A percentile compares a stretch with the other conserved stretches of the same genome.
Conservation (phyloP, 1,140 invertebrate species). For the Drosophila asahinai region DNA sequence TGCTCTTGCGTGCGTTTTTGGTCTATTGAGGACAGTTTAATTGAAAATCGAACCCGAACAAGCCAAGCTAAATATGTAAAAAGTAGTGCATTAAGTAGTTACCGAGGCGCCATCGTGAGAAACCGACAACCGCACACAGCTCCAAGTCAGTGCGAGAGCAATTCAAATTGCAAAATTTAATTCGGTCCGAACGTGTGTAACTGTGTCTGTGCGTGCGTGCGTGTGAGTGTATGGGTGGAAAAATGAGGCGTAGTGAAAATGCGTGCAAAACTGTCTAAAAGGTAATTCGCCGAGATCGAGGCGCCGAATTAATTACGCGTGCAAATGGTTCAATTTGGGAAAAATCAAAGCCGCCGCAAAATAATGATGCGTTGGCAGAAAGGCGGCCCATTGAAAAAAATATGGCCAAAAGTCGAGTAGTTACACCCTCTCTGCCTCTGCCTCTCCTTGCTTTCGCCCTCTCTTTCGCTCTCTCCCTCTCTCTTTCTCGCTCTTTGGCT, state of each 20-base stretch:
- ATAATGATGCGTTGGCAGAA: slow-evolving; percentile 64
- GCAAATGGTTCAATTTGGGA: slow-evolving; percentile 6
- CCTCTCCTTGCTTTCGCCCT: slow-evolving; percentile 13
- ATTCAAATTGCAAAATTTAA: slow-evolving; percentile 52
- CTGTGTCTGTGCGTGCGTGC: slow-evolving; percentile 68
- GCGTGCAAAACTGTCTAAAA: slow-evolving; percentile 71
- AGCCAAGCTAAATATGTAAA: slow-evolving; percentile 44
- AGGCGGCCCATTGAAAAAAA: slow-evolving; percentile 53
- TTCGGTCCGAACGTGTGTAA: slow-evolving; percentile 62
- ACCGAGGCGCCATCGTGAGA: slow-evolving; percentile 24
- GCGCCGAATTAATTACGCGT: slow-evolving; percentile 17
- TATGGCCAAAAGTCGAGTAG: slow-evolving; percentile 52
- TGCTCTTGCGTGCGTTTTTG: slow-evolving; percentile 71
- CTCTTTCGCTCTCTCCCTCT: slow-evolving; percentile 5
- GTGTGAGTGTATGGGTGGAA: slow-evolving; percentile 68
- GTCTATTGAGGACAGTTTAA: slow-evolving; percentile 54
- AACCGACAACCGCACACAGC: slow-evolving; percentile 32
- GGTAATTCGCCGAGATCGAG: slow-evolving; percentile 48
- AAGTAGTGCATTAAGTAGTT: slow-evolving; percentile 54
- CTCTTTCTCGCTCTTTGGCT: slow-evolving; percentile 8
- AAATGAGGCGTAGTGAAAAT: slow-evolving; percentile 81
- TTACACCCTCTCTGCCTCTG: slow-evolving; percentile 38
- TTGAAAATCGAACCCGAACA: slow-evolving; percentile 34
- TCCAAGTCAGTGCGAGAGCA: slow-evolving; percentile 24
- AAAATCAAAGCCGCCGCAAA: slow-evolving; percentile 13